Base-by-base conservation (phyloP, 2,113 vertebrate species). In the Tursiops truncatus region DNA sequence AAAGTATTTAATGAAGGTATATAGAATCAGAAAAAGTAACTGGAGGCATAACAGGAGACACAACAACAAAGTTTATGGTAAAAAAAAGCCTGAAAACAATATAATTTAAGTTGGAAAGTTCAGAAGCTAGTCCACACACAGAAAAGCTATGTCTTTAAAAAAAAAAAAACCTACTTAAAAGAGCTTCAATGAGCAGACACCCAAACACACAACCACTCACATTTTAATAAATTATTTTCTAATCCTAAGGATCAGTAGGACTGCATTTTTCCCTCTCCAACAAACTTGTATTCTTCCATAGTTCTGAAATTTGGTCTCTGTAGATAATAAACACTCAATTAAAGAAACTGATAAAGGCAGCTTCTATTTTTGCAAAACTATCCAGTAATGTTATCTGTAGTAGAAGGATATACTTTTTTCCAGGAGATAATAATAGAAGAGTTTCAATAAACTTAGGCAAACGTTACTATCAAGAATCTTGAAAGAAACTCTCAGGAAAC, bases 391-490 rank as follows among this genome's bases (percentile, higher is more conserved):
- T 60, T 63, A 87, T 91, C 38, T 68, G 0, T 76, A 58, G 41
- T 79, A 86, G 47, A 95, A 63, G 25, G 20, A 68, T 56, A 33
- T 36, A 14, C 0, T 89, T 89, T 86, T 44, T 92, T 31, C 2
- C 41, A 74, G 36, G 3, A 60, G 53, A 47, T 8, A 92, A 36
- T 36, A 71, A 28, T 18, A n/a, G 12, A 96, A 91, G 14, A 85
- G 17, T 95, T 97, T 79, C 3, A 87, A 47, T 83, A 95, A 92
- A 91, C 18, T 93, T 87, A 23, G 53, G 17, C 63, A 81, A 91
- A 77, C 28, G 82, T 77, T 81, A 1, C 63, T 93, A 9, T 96
- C 81, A 92, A 36, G 94, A 92, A 90, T 86, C 38, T 89, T 70
- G 33, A 33, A 92, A 65, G 56, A 67, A 92, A 62, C 26, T 92